Conservation (phyloP, 2,113 vertebrate genomes). For the Turnix velox region DNA sequence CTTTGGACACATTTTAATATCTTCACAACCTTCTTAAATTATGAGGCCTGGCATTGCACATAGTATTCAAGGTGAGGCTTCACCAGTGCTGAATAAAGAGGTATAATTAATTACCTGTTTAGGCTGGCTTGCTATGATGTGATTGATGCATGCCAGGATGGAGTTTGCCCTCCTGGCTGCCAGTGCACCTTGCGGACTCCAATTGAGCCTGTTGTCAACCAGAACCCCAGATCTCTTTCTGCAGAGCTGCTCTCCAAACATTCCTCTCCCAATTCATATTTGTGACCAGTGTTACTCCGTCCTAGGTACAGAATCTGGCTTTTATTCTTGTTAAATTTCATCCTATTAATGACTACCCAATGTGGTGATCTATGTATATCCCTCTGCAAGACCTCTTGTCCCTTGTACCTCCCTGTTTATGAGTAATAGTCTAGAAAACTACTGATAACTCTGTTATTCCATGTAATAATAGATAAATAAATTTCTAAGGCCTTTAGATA, state of each 20-base stretch:
- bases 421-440: neutral
- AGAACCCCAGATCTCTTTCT: neutral
- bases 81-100: fast-evolving
- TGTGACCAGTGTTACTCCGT: fast-evolving
- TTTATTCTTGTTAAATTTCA: neutral
- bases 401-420: neutral
- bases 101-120: neutral
- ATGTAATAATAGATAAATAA: neutral
- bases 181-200: too few species aligned
- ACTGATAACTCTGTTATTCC: neutral
- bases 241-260: neutral
- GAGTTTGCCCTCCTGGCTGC: neutral
- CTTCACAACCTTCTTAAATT: neutral
- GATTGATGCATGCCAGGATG: neutral
- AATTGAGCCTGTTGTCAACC: too few species aligned
- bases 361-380: neutral
- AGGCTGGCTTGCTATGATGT: fast-evolving
- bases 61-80: neutral
- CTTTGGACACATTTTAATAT: fast-evolving
- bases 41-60: neutral
- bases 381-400: neutral
- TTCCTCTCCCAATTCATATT: neutral
- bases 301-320: neutral
- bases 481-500: neutral
- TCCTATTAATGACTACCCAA: neutral